Evolutionary conservation across 2,113 vertebrate species (phyloP).

Genomic region (Triplophysa siluroides): DNA sequence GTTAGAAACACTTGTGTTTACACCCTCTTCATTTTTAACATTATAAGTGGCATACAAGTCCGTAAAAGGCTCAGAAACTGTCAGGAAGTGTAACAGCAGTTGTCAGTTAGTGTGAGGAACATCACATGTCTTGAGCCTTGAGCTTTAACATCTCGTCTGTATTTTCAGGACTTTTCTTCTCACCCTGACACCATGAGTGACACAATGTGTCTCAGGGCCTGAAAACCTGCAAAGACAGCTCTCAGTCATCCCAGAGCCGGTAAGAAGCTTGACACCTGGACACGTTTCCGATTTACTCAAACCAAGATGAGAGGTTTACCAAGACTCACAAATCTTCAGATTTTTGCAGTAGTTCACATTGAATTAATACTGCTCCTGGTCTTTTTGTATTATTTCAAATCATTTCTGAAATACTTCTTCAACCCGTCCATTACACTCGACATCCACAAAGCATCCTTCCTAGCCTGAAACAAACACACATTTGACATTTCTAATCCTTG

Average conservation of each 20-base stretch:
- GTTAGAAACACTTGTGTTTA: too few species aligned
- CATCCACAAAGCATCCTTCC: neutral
- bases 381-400: too few species aligned
- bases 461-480: neutral
- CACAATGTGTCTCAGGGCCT: constrained; percentile 1
- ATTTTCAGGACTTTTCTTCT: constrained; percentile 5
- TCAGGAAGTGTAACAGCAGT: neutral
- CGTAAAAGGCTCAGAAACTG: neutral
- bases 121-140: neutral
- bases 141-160: constrained; percentile 22
- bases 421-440: too few species aligned
- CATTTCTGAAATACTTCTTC: too few species aligned
- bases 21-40: too few species aligned
- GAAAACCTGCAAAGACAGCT: neutral
- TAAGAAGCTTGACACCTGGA: neutral
- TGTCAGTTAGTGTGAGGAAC: neutral
- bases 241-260: neutral
- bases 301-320: neutral
- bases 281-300: neutral
- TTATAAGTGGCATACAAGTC: neutral
- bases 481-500: neutral
- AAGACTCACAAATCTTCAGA: neutral
- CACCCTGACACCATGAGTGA: neutral
- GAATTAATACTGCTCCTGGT: too few species aligned
- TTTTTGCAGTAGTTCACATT: too few species aligned